phyloP scores from a whole-genome alignment of 2,113 vertebrate genomes.

The Microtus pennsylvanicus region DNA sequence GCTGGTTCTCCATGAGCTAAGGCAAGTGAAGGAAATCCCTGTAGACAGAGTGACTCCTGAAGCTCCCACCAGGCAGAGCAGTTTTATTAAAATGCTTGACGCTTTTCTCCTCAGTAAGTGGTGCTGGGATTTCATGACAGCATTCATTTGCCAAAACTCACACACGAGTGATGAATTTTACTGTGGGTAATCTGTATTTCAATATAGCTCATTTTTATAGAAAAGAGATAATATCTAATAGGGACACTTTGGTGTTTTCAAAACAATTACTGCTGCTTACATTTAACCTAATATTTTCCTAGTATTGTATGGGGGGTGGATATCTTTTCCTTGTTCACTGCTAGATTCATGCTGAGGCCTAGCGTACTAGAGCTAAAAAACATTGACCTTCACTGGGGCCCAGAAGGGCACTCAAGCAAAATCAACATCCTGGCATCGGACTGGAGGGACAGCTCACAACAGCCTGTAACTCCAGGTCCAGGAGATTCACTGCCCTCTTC shows the following conservation, averaged over 20 bases:
- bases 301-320: not conserved
- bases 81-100: not conserved
- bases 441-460: not conserved
- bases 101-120: constrained; percentile 16
- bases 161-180: not conserved
- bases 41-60: not conserved
- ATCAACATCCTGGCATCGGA: not conserved
- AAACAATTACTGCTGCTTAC: not conserved
- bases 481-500: not conserved
- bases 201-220: not conserved
- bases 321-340: not conserved
- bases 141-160: not conserved
- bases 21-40: not conserved
- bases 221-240: not conserved
- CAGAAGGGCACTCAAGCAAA: not conserved
- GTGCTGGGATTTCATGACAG: not conserved
- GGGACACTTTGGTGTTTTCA: not conserved
- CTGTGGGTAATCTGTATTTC: not conserved
- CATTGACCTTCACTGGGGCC: not conserved
- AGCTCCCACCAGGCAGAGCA: not conserved
- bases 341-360: not conserved
- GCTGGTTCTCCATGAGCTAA: not conserved
- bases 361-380: not conserved
- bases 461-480: not conserved
- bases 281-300: not conserved